Conservation (phyloP, 1,140 invertebrate species). For the Euschistus heros region DNA sequence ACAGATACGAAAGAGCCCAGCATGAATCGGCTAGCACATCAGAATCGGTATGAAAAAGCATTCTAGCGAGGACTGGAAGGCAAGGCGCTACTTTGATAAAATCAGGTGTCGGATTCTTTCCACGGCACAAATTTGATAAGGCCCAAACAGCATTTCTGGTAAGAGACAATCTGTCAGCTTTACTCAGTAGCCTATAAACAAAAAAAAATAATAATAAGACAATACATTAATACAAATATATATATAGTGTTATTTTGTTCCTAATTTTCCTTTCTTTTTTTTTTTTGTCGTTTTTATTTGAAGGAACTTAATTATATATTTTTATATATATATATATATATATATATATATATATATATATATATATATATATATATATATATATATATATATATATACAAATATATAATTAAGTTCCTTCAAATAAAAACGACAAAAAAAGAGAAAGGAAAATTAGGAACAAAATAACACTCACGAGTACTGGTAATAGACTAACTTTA, state of each 20-base stretch:
- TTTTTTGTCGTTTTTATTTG: too few relatives aligned
- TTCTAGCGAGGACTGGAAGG: slow-evolving; percentile 72
- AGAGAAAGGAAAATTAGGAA: too few relatives aligned
- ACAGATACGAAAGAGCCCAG: slow-evolving; percentile 90
- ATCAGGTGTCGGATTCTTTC: slow-evolving; percentile 92
- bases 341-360: not conserved
- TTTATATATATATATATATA: slow-evolving; percentile 2
- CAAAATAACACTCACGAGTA: too few relatives aligned
- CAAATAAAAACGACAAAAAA: too few relatives aligned
- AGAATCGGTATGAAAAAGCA: slow-evolving; percentile 79
- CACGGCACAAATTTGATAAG: slow-evolving; percentile 89
- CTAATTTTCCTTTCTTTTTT: not conserved
- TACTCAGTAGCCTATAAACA: slow-evolving; percentile 63
- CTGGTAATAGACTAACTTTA: too few relatives aligned
- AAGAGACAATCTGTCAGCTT: slow-evolving; percentile 76
- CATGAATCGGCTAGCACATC: slow-evolving; percentile 92
- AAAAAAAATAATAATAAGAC: slow-evolving; percentile 18
- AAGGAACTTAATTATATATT: not conserved
- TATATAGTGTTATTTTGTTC: too few relatives aligned
- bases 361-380: not conserved
- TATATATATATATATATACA: not conserved
- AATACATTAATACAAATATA: too few relatives aligned
- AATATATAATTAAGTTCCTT: not conserved
- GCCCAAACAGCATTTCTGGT: slow-evolving; percentile 96
- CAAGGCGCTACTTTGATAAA: slow-evolving; percentile 70